Evolutionary conservation across 2,113 vertebrate species (phyloP).

Genomic region (Puma concolor): DNA sequence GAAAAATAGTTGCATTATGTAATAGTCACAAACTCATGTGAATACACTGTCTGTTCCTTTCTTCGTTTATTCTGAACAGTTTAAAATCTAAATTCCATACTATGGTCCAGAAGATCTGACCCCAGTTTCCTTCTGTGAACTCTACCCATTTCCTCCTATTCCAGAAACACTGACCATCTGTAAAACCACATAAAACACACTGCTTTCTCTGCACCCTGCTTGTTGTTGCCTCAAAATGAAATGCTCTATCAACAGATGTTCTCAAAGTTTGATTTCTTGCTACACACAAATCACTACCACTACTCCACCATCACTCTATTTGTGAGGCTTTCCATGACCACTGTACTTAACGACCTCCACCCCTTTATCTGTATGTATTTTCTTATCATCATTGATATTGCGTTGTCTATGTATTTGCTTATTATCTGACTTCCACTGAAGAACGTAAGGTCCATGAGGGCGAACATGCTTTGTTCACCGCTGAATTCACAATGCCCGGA

Average conservation of each 20-base stretch:
- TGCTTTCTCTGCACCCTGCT: not conserved
- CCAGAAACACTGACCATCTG: not conserved
- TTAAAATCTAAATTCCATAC: not conserved
- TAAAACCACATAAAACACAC: not conserved
- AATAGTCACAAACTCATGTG: not conserved
- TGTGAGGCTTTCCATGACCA: not conserved
- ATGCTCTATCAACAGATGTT: not conserved
- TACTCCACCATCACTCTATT: not conserved
- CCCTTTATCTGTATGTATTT: not conserved
- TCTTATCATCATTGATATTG: not conserved
- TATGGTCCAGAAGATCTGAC: not conserved
- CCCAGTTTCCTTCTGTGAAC: not conserved
- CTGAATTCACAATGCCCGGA: not conserved
- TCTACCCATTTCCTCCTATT: not conserved
- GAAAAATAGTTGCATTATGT: not conserved
- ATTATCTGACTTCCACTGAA: not conserved
- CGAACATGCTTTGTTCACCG: not conserved
- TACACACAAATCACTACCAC: not conserved
- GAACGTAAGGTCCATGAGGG: not conserved
- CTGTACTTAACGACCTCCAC: not conserved
- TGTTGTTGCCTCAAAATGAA: not conserved
- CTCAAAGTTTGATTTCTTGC: not conserved
- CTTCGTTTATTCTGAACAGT: not conserved
- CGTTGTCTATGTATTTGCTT: not conserved
- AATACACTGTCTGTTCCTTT: not conserved